Conservation (phyloP, 2,113 vertebrate species). For the Aspiorhynchus laticeps region DNA sequence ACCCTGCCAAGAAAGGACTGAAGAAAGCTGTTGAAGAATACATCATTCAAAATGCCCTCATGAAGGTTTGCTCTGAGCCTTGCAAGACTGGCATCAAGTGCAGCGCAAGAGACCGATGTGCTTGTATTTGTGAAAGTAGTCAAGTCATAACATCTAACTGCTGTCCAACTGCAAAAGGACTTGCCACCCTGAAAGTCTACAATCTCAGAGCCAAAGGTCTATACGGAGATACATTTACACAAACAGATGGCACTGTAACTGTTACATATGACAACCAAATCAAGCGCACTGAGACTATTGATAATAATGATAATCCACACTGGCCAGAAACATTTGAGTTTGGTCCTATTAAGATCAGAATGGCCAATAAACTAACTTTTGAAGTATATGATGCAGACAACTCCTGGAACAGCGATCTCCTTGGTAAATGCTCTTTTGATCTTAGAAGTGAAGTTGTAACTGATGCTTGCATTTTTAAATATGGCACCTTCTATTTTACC, state of each 20-base stretch:
- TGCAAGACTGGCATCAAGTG: constrained; percentile 61
- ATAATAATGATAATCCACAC: constrained; percentile 66
- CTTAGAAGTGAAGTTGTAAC: not conserved
- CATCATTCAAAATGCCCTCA: constrained; percentile 64
- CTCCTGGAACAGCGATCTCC: constrained; percentile 66
- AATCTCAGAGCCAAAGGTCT: constrained; percentile 53
- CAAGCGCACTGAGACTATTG: constrained; percentile 48
- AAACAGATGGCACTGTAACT: constrained; percentile 71
- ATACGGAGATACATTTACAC: constrained; percentile 53
- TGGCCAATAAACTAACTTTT: constrained; percentile 54
- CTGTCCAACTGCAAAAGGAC: constrained; percentile 72
- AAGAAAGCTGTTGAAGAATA: constrained; percentile 73
- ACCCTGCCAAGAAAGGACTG: constrained; percentile 58
- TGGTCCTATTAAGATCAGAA: constrained; percentile 57
- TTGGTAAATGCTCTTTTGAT: constrained; percentile 64
- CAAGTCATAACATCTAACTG: constrained; percentile 65
- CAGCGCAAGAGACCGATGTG: constrained; percentile 65
- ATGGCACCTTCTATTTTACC: constrained; percentile 69
- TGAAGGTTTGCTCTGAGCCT: constrained; percentile 67
- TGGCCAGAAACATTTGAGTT: constrained; percentile 68
- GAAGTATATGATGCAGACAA: constrained; percentile 73
- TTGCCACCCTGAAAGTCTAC: constrained; percentile 70
- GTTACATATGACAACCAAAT: constrained; percentile 56
- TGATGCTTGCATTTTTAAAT: constrained; percentile 57
- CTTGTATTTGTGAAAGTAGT: constrained; percentile 70